Evolutionary conservation across 2,888 invertebrate genomes (phyloP).

Genomic region (Morpho achilles): DNA sequence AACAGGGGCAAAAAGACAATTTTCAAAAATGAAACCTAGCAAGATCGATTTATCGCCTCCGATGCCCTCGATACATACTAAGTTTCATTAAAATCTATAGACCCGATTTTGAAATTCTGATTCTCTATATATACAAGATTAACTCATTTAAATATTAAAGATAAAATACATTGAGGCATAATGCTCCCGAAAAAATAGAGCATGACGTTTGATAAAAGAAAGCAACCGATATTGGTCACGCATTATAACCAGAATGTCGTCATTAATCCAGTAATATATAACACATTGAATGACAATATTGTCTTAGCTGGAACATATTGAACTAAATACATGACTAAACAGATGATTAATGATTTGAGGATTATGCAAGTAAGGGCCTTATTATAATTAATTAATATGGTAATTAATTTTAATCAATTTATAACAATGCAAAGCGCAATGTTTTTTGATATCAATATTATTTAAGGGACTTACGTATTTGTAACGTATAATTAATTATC

Average conservation of each 20-base stretch:
- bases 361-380: conserved; percentile 23
- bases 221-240: neutral
- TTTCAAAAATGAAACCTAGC: too few relatives aligned
- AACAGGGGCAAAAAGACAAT: too few relatives aligned
- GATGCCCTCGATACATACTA: too few relatives aligned
- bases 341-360: conserved; percentile 30
- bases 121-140: too few relatives aligned
- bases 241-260: conserved; percentile 19
- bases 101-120: too few relatives aligned
- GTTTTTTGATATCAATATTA: conserved; percentile 3
- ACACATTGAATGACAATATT: conserved; percentile 33
- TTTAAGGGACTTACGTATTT: conserved; percentile 3
- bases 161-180: too few relatives aligned
- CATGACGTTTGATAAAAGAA: neutral
- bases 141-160: too few relatives aligned
- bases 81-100: too few relatives aligned
- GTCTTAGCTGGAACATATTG: conserved; percentile 31
- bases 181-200: too few relatives aligned
- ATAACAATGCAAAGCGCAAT: conserved; percentile 6
- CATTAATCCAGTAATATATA: conserved; percentile 30
- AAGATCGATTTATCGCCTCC: too few relatives aligned
- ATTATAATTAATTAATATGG: conserved; percentile 24
- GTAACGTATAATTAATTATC: conserved; percentile 1
- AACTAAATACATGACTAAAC: conserved; percentile 35
- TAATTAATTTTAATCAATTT: conserved; percentile 17